A percentile compares a stretch with the other conserved stretches of the same genome.
phyloP scores from a whole-genome alignment of 2,888 invertebrate genomes.

The Conchocele bisecta region DNA sequence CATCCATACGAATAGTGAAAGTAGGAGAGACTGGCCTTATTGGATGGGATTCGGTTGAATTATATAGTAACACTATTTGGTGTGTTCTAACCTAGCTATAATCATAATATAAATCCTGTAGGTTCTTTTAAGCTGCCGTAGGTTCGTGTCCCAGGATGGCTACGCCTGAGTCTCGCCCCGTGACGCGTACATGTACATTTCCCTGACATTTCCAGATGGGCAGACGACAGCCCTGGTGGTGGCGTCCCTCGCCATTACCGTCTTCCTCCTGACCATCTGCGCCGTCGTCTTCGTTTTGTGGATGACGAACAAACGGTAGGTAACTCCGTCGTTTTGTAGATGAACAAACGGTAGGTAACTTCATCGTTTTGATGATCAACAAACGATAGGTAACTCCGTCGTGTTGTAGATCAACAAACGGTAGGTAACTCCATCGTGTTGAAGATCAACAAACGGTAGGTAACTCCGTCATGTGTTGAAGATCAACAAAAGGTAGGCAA shows the following conservation, averaged over 20 bases:
- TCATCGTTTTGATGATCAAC: constrained; percentile 46
- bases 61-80: too few relatives aligned
- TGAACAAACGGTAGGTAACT: constrained; percentile 54
- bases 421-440: constrained; percentile 14
- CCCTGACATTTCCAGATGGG: constrained; percentile 53
- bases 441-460: too few relatives aligned
- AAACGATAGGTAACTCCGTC: constrained; percentile 34
- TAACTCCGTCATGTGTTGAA: too few relatives aligned
- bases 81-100: too few relatives aligned
- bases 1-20: too few relatives aligned
- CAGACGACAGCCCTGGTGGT: constrained; percentile 59
- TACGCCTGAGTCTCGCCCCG: background rate
- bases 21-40: too few relatives aligned
- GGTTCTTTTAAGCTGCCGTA: background rate
- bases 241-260: constrained; percentile 49
- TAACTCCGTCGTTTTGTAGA: background rate
- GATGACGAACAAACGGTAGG: constrained; percentile 58
- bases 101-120: too few relatives aligned
- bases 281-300: constrained; percentile 45
- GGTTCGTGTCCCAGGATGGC: too few relatives aligned
- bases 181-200: background rate
- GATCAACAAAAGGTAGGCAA: too few relatives aligned
- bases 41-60: too few relatives aligned
- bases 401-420: constrained; percentile 60
- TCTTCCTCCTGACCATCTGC: constrained; percentile 52